Base-by-base conservation (phyloP, 2,888 invertebrate genomes). In the Zygaena filipendulae region DNA sequence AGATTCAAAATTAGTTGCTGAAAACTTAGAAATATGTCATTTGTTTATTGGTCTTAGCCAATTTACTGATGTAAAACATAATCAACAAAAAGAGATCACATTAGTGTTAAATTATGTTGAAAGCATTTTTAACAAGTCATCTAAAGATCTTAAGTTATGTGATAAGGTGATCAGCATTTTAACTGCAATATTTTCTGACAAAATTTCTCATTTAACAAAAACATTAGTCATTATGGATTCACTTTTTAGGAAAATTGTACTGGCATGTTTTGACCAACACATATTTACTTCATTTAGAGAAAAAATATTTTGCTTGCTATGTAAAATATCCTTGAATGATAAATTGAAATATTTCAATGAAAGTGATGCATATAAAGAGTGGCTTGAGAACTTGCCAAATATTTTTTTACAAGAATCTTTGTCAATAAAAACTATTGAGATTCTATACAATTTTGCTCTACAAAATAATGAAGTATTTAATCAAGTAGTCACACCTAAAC, bases 401-500 rank as follows among this genome's bases (percentile, higher is more conserved):
- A 69, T 86, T 33, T 58, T 88, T 25, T 61, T 83, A 33, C 60
- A 72, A n/a, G 49, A 68, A 21, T 64, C 54, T 25, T 42, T 87
- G 4, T 74, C 75, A 20, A 52, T 67, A 21, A 63, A 81, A 41
- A 81, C 82, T 3, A 51, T 87, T n/a, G 49, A 82, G 30, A 82
- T 82, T 4, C 62, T 87, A 35, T 77, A 83, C 9, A 71, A 77
- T 36, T 79, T 87, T 50, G 83, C 84, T 11, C 79, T 83, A 26
- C 77, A 80, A 28, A 80, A 74, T 37, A 84, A 83, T 45, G 34
- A 30, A 9, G 53, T 60, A 7, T 85, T 87, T 36, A 71, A 84
- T 39, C 37, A 52, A 4, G 66, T 81, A 1, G 47, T 86, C 2
- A 61, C 66, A 21, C 56, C 68, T 1, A 67, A 75, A 23, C 45